Base-by-base conservation (phyloP, 2,113 vertebrate species). In the Tetrax tetrax region DNA sequence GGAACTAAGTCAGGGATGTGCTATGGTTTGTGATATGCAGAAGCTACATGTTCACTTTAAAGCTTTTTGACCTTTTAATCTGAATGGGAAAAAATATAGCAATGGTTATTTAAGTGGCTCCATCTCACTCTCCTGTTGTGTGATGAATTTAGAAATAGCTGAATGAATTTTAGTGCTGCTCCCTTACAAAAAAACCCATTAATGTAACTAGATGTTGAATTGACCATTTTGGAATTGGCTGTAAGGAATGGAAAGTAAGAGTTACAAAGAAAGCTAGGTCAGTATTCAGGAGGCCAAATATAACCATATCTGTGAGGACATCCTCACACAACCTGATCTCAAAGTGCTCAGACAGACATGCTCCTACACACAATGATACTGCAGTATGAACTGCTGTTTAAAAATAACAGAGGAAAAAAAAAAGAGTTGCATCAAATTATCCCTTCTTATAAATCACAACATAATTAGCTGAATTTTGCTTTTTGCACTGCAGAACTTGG, bases 11-110 rank as follows among this genome's bases (percentile, higher is more conserved):
- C n/a, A 41, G 48, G 25, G 24, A 56, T n/a, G 33, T 71, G 51
- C 57, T 89, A 53, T 7, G 25, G 41, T 84, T 83, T 90, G 29
- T 53, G 60, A 84, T 71, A 60, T 2, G 4, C 20, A 53, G 51
- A 79, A 91, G 45, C 60, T 89, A 77, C n/a, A 48, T 56, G 51
- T 87, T 57, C 2, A 5, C 38, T 89, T 94, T 45, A 92, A 90
- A 89, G 72, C 38, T 86, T 96, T 93, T 19, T 92, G 86, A 87
- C 54, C 53, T 95, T 95, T 84, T 79, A 82, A 89, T 91, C 53
- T 93, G 37, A 64, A 86, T 38, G 38, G 56, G 85, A 84, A 90
- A 80, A 95, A 64, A 37, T 12, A 77, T 0, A 90, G 68, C 70
- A 83, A 53, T 1, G 0, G 20, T 91, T 90, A 75, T 82, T 94